Evolutionary conservation across 2,888 invertebrate genomes (phyloP), one percentile per base, ranked within the genome.

Genomic region (Heliconius ismenius): DNA sequence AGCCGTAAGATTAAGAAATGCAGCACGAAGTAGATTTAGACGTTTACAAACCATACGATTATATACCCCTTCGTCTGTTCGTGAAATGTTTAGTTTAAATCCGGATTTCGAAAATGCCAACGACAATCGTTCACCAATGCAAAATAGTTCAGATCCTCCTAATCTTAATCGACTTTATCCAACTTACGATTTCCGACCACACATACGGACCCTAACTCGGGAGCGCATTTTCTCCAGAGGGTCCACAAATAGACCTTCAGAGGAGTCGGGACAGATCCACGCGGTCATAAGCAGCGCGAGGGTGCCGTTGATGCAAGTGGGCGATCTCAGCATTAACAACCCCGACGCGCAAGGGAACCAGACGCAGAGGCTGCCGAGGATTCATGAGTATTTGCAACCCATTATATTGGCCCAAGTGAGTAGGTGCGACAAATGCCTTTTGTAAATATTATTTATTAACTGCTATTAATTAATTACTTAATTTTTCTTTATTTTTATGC

Each of bases 261-360:
- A 87, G 7, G 88, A 86, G 63, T 81, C 84, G 26, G 83, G 84
- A 7, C 88, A 87, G 62, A 88, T 89, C 79, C 90, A 89, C 77
- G 87, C 90, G 3, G 87, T 90, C 32, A 82, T 92, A 39, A 89
- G 89, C 81, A 90, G 89, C 77, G 90, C 90, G 1, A 86, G 87
- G 1, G 92, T 95, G 82, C 96, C 96, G 3, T 87, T 95, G 18
- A 95, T 96, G 83, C 95, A 95, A 82, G 95, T 96, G 54, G 96
- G 96, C 81, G 96, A 96, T 82, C 91, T 95, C n/a, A 84, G 87
- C 21, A 80, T 86, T 39, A 84, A 81, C 49, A 81, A 76, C 43
- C 74, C 83, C 11, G 90, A 90, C 4, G 83, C 82, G 2, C 88
- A 85, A 18, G 85, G 83, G 4, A 84, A 81, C 72, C 89, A 84